phyloP scores from a whole-genome alignment of 2,797 vertebrate genomes.

The Dendrocincla tyrannina region DNA sequence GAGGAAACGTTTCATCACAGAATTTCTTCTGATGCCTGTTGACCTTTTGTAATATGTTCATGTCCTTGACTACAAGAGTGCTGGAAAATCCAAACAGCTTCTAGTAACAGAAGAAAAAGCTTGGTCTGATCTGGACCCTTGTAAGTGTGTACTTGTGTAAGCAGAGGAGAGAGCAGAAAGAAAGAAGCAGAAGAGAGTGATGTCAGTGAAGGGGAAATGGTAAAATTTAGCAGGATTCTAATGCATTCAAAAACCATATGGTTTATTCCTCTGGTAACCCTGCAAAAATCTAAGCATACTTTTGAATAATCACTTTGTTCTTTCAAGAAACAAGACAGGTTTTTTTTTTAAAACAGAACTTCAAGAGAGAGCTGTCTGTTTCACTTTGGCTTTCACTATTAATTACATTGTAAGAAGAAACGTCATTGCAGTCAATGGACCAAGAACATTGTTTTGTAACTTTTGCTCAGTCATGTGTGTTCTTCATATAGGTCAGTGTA shows the following conservation, averaged over 20 bases:
- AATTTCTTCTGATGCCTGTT: background rate
- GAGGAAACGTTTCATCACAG: background rate
- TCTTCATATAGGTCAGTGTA: background rate
- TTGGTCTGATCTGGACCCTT: background rate
- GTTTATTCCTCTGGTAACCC: background rate
- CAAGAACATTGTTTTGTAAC: background rate
- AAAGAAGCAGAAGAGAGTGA: background rate
- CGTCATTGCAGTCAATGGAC: background rate
- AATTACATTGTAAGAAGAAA: background rate
- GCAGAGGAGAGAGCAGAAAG: background rate
- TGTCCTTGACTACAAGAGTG: background rate
- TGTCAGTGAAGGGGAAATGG: background rate
- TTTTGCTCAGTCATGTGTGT: background rate
- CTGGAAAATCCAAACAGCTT: background rate
- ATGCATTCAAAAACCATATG: background rate
- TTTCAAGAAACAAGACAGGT: background rate
- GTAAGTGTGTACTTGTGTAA: rapidly evolving
- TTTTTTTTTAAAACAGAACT: background rate
- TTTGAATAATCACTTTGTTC: background rate
- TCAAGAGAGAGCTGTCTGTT: background rate
- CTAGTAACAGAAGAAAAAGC: background rate
- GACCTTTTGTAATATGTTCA: background rate
- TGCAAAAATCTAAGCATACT: background rate
- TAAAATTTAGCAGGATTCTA: background rate
- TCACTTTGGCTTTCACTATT: background rate